Percentiles rank a stretch among this genome's conserved stretches.
phyloP scores from a whole-genome alignment of 2,797 vertebrate species.

The Parotocinclus haroldoi region DNA sequence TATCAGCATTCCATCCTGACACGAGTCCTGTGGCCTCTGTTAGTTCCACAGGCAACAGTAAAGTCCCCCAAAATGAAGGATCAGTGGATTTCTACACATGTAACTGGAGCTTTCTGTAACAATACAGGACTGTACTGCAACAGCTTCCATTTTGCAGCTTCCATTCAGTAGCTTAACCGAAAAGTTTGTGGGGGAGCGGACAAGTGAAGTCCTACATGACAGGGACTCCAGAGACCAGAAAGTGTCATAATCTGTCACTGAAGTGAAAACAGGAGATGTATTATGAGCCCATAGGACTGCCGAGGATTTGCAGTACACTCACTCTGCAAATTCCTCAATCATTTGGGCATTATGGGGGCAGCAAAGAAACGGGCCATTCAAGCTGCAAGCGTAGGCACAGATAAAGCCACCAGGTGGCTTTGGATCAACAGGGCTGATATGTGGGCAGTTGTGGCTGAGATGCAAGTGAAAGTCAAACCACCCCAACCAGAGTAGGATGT shows the following conservation, averaged over 20 bases:
- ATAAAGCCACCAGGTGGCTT: neutral
- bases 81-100: no score
- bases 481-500: neutral
- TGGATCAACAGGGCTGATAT: neutral
- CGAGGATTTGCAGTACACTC: neutral
- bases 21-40: neutral
- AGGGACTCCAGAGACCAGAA: no score
- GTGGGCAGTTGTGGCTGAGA: neutral
- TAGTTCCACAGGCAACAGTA: neutral
- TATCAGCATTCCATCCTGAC: neutral
- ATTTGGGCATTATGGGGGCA: neutral
- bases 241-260: no score
- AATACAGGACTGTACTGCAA: no score
- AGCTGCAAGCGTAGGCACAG: neutral
- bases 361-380: neutral
- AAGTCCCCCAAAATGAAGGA: no score
- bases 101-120: no score
- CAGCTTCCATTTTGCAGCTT: no score
- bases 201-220: no score
- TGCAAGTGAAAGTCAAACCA: neutral
- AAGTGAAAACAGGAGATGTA: no score
- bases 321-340: neutral
- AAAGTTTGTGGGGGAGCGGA: no score
- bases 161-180: no score
- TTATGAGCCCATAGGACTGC: no score